These are phyloP conservation scores for Leptoclinus maculatus DNA, from an alignment of 2,797 vertebrate genomes.

Conservation along the genomic window DNA sequence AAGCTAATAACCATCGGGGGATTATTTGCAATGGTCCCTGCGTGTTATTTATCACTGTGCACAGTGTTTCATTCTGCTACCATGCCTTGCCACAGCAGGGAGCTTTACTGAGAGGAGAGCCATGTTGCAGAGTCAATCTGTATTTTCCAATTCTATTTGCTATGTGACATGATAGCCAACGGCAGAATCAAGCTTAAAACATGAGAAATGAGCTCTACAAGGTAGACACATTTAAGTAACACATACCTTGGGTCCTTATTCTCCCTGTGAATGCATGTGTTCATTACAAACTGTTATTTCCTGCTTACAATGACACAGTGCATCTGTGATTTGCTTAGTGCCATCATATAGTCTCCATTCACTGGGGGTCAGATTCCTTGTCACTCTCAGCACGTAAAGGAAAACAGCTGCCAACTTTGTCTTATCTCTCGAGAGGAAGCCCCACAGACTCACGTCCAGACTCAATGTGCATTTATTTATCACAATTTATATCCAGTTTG, in stretches of 20 bases:
- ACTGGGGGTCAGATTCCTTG: constrained; percentile 24
- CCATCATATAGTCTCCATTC: constrained; percentile 22
- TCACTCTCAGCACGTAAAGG: constrained; percentile 24
- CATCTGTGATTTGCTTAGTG: constrained; percentile 20
- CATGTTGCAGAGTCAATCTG: constrained; percentile 15
- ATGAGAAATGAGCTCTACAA: constrained; percentile 2
- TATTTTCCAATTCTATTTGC: constrained; percentile 28
- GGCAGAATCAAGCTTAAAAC: constrained; percentile 15
- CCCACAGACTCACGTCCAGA: constrained; percentile 3
- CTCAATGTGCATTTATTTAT: constrained; percentile 15
- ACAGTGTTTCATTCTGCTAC: constrained; percentile 36
- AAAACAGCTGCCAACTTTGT: constrained; percentile 34
- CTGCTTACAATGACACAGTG: constrained; percentile 6
- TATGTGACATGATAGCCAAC: background rate
- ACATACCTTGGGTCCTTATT: background rate
- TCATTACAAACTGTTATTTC: constrained; percentile 17
- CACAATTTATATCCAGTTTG: background rate
- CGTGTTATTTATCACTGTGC: constrained; percentile 49
- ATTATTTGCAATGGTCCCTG: constrained; percentile 58
- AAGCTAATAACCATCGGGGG: constrained; percentile 61
- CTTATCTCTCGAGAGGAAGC: constrained; percentile 2
- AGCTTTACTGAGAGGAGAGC: background rate
- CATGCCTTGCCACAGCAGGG: constrained; percentile 23
- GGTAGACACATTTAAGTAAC: background rate
- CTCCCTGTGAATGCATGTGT: background rate